These are phyloP conservation scores for Sceloporus undulatus DNA, from an alignment of 2,113 vertebrate species.

Conservation along the genomic window DNA sequence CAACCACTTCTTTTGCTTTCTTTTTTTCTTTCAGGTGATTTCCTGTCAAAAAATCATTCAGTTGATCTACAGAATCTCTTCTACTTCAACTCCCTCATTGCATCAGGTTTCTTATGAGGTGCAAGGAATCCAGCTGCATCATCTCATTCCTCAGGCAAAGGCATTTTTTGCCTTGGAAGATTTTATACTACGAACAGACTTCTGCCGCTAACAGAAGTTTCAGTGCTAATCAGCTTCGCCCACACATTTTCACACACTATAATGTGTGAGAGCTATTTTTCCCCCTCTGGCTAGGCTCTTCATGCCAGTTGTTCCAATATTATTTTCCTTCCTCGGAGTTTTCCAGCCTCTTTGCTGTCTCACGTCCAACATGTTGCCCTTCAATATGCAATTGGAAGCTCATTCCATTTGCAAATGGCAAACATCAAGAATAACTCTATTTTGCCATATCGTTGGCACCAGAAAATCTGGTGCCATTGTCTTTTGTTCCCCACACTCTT, in stretches of 20 bases:
- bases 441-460: background rate
- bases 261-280: background rate
- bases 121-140: background rate
- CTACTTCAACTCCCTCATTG: background rate
- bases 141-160: background rate
- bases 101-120: background rate
- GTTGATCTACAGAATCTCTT: background rate
- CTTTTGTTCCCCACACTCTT: background rate
- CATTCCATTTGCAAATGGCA: background rate
- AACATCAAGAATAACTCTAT: too few relatives aligned
- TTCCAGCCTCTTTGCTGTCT: background rate
- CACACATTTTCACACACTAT: slow-evolving; percentile 14
- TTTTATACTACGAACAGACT: background rate
- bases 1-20: too few relatives aligned
- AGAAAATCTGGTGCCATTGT: background rate
- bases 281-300: background rate
- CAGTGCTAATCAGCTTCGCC: slow-evolving; percentile 12
- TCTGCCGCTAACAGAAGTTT: background rate
- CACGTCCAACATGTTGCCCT: background rate
- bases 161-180: background rate
- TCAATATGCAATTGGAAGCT: background rate
- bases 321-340: background rate
- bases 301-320: background rate
- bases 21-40: background rate
- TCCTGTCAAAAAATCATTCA: background rate